Evolutionary conservation across 2,797 vertebrate genomes (phyloP), one percentile per base, ranked within the genome.

Genomic region (Chaetodon trifasciatus): DNA sequence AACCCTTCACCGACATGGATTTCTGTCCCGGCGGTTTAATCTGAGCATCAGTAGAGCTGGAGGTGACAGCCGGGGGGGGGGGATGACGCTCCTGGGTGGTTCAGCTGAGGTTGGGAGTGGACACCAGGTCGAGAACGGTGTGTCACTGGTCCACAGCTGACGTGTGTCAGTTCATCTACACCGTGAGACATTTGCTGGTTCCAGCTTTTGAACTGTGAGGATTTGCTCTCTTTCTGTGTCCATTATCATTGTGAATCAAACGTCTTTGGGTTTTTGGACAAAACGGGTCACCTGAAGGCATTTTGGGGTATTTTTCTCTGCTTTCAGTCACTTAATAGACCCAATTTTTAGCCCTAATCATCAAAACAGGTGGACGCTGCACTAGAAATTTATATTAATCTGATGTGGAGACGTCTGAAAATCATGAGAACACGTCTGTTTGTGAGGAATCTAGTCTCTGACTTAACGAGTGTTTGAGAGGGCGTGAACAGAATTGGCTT

Each of bases 91-190:
- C 16, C 21, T 32, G 12, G 23, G 42, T 19, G 62, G 47, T 3
- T 28, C 21, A n/a, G 52, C 40, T 37, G 42, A 80, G 58, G 66
- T 21, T 73, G 82, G 52, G 70, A 82, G 53, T 61, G 10, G 53
- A 86, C 79, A 67, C 79, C 62, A 39, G 69, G 44, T 60, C 2
- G n/a, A 62, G 52, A 66, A 66, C 68, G 62, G 11, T 44, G 4
- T 2, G 42, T 42, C 21, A 6, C 49, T 42, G 6, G 4, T 39
- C 8, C 28, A 10, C n/a, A 19, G 19, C 53, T 32, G 37, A 53
- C 11, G 3, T 6, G 13, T 42, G 66, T 69, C 66, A 4, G 28
- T 28, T 28, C 28, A 23, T 42, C 13, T 42, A 42, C 21, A 60
- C 5, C 13, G 9, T 11, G 0, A 60, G n/a, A 39, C 1, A 28